Evolutionary conservation across 1,140 invertebrate genomes (phyloP).

Genomic region (Musca vetustissima): DNA sequence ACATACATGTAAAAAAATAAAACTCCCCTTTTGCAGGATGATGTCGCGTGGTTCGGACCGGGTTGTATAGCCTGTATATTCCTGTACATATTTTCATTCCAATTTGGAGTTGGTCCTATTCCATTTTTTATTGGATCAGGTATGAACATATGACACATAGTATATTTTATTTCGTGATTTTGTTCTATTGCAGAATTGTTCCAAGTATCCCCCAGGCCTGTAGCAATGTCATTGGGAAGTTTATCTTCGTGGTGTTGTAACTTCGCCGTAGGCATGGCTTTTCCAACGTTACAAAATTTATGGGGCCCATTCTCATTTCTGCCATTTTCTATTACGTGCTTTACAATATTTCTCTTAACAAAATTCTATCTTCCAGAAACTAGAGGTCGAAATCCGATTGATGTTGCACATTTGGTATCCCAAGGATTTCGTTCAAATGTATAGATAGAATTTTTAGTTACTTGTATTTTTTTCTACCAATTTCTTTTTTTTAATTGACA

Average conservation of each 20-base stretch:
- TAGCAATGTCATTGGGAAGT: constrained; percentile 84
- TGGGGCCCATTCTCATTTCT: constrained; percentile 71
- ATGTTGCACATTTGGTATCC: constrained; percentile 61
- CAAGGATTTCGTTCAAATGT: constrained; percentile 55
- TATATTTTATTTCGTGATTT: too few species aligned
- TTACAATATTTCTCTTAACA: constrained; percentile 64
- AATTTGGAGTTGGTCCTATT: constrained; percentile 81
- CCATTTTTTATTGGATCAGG: constrained; percentile 75
- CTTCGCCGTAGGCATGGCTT: constrained; percentile 79
- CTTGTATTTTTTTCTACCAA: too few species aligned
- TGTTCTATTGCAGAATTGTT: constrained; percentile 71
- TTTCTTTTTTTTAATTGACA: too few species aligned
- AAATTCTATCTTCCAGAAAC: constrained; percentile 72
- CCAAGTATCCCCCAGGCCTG: constrained; percentile 77
- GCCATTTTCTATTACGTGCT: constrained; percentile 64
- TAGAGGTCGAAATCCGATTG: constrained; percentile 62
- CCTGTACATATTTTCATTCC: constrained; percentile 79
- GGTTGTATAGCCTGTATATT: constrained; percentile 66
- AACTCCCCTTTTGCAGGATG: constrained; percentile 54
- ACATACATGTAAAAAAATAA: neutral
- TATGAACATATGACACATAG: constrained; percentile 18
- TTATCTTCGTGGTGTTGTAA: constrained; percentile 87
- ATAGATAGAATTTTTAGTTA: neutral
- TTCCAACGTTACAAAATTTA: constrained; percentile 65
- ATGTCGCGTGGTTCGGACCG: constrained; percentile 64